Conservation (phyloP, 2,888 invertebrate species). For the Calameuta pallipes region DNA sequence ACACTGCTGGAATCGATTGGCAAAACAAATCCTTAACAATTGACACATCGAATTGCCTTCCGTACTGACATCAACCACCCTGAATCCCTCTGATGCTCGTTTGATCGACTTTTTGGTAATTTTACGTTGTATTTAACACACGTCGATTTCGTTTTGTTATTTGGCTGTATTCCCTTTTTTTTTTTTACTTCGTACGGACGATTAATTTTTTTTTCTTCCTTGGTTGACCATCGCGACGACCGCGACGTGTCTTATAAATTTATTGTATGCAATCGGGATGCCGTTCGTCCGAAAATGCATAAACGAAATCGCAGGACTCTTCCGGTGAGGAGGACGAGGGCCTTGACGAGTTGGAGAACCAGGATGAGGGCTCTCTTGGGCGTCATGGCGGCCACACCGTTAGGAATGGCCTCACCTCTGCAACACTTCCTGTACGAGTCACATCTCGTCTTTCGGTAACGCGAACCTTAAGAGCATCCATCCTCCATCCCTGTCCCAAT, state of each 20-base stretch:
- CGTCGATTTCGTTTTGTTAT: not conserved
- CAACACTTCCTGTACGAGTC: constrained; percentile 64
- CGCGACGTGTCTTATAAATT: constrained; percentile 13
- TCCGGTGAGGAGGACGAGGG: constrained; percentile 63
- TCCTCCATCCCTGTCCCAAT: constrained; percentile 17
- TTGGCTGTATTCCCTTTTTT: not conserved
- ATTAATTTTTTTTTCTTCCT: not conserved
- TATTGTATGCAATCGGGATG: constrained; percentile 18
- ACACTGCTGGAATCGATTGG: not conserved
- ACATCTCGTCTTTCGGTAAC: constrained; percentile 62
- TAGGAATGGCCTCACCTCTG: constrained; percentile 61
- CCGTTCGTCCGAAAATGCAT: constrained; percentile 10
- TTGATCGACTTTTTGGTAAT: not conserved
- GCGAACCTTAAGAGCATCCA: constrained; percentile 29
- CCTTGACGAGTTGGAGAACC: constrained; percentile 62
- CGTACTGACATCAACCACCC: not conserved
- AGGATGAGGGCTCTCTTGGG: constrained; percentile 59
- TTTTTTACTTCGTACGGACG: not conserved
- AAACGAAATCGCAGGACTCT: constrained; percentile 51
- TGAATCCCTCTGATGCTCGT: constrained; percentile 4
- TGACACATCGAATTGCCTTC: not conserved
- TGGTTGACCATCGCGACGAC: not conserved
- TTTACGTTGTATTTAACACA: not conserved
- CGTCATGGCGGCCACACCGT: constrained; percentile 54
- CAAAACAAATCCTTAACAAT: not conserved